Evolutionary conservation across 1,140 invertebrate species (phyloP), one percentile per base, ranked within the genome.

Genomic region (Drosophila lini): DNA sequence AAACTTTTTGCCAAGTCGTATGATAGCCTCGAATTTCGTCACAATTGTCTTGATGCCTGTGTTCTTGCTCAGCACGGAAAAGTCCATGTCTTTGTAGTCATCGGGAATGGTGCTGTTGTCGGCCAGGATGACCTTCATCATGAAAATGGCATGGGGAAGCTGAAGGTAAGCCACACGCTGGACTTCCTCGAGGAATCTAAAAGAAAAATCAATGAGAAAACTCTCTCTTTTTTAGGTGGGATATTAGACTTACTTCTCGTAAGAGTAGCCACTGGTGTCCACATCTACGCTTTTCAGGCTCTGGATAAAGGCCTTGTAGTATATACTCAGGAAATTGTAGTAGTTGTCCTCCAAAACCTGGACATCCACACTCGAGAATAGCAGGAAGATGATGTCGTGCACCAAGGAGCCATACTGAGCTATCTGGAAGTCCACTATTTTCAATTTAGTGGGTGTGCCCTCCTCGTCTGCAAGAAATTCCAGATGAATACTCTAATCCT

Each of bases 341-440:
- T 92, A 91, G 59, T 94, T 73, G n/a, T 93, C 69, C 0, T 93
- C 91, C 2, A 93, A 68, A 0, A 94, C 83, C 0, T 91, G 69
- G 8, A 89, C 80, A 10, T 92, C 78, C 8, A 94, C 85, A 61
- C 94, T 95, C 1, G 93, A 94, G 16, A 93, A 93, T 2, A 95
- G 63, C 50, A 95, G 94, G 56, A 95, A 95, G 0, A 94, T 78
- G 6, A 96, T 59, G 78, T 96, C 95, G 6, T 94, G 91, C 0
- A 93, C 60, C 7, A 94, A 91, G 19, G 93, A 95, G 7, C 92
- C 88, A 44, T 94, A 93, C 15, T 93, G 77, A 32, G 93, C 93
- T 16, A 94, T 93, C 91, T 96, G 95, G 57, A 95, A 94, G 75
- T 96, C 95, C 0, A 96, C 92, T 31, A 95, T 93, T 90, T 95